These are phyloP conservation scores for Echiichthys vipera DNA, from an alignment of 2,797 vertebrate species.

Conservation along the genomic window DNA sequence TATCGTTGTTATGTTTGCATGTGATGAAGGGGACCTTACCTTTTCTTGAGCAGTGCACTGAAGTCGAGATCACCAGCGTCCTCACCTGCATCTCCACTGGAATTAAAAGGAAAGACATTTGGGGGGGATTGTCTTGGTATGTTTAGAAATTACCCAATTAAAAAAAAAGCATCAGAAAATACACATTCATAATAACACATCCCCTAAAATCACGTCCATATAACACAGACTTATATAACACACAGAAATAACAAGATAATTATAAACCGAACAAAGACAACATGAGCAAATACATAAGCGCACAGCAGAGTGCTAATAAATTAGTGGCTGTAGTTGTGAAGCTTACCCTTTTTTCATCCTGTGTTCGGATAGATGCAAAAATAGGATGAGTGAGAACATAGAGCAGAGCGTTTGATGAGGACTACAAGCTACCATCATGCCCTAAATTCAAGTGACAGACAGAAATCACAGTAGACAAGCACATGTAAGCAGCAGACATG, in stretches of 20 bases:
- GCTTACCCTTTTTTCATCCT: constrained; percentile 42
- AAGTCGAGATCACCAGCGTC: constrained; percentile 91
- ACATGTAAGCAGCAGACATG: constrained; percentile 26
- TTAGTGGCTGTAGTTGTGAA: constrained; percentile 4
- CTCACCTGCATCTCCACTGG: constrained; percentile 85
- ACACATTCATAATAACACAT: constrained; percentile 15
- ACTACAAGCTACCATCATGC: constrained; percentile 37
- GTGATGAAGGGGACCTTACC: constrained; percentile 71
- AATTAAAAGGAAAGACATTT: constrained; percentile 12
- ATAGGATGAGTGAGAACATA: constrained; percentile 48
- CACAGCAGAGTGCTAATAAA: constrained; percentile 27
- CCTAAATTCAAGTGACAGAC: constrained; percentile 46
- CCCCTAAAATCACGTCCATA: constrained; percentile 23
- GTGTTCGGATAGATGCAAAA: constrained; percentile 49
- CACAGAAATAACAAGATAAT: constrained; percentile 20
- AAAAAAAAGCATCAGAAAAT: constrained; percentile 6
- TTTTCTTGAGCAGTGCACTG: constrained; percentile 92
- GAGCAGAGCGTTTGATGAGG: constrained; percentile 31
- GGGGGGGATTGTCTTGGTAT: neutral
- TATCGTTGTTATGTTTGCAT: no score
- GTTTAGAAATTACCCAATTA: neutral
- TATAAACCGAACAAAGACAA: constrained; percentile 26
- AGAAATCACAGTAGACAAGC: constrained; percentile 34
- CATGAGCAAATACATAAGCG: constrained; percentile 4
- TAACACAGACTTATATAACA: constrained; percentile 38